phyloP scores from a whole-genome alignment of 1,140 invertebrate species.

The Cylas formicarius region DNA sequence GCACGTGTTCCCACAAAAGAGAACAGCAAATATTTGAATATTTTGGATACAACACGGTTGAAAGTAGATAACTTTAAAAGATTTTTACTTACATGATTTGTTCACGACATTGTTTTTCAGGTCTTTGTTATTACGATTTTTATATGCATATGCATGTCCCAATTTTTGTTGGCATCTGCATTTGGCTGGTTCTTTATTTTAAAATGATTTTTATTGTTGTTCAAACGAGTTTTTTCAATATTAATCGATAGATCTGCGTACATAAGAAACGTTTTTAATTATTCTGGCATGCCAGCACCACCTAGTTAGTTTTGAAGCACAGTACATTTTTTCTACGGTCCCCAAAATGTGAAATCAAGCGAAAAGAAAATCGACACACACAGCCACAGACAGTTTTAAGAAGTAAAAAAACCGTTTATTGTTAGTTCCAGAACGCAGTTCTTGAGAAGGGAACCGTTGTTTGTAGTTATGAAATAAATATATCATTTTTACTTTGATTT shows the following conservation, averaged over 20 bases:
- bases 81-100: conserved; percentile 16
- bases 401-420: too few relatives aligned
- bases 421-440: too few relatives aligned
- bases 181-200: conserved; percentile 38
- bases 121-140: conserved; percentile 25
- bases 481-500: too few relatives aligned
- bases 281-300: conserved; percentile 39
- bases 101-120: conserved; percentile 14
- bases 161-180: conserved; percentile 37
- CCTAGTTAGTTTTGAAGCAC: conserved; percentile 38
- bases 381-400: too few relatives aligned
- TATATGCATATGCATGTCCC: conserved; percentile 38
- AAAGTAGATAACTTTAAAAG: conserved; percentile 13
- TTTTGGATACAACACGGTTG: conserved; percentile 21
- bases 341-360: conserved; percentile 12
- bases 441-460: too few relatives aligned
- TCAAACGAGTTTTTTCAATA: too few relatives aligned
- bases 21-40: conserved; percentile 5
- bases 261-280: conserved; percentile 18
- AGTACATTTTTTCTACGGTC: conserved; percentile 30
- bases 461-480: too few relatives aligned
- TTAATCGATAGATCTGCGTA: conserved; percentile 6
- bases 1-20: too few relatives aligned
- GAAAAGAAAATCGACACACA: too few relatives aligned
- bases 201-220: conserved; percentile 28